Conservation (phyloP, 2,113 vertebrate species). For the Pelobates fuscus region DNA sequence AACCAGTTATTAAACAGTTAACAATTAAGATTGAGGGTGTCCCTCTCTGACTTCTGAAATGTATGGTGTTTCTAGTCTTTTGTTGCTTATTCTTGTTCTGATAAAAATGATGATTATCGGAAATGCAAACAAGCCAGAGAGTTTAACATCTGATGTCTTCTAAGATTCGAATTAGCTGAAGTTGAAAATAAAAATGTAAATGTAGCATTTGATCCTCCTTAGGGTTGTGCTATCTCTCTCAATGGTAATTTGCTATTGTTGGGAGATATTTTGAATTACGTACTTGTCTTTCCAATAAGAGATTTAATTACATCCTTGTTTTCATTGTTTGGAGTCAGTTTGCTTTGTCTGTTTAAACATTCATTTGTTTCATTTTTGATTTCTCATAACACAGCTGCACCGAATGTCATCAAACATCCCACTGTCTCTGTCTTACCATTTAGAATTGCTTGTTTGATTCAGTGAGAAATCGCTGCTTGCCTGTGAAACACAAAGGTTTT, state of each 20-base stretch:
- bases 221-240: conserved; percentile 13
- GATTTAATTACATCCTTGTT: conserved; percentile 33
- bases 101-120: conserved; percentile 18
- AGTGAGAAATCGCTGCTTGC: background rate
- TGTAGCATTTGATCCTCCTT: conserved; percentile 17
- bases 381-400: conserved; percentile 43
- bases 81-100: background rate
- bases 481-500: background rate
- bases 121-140: background rate
- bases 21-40: too few relatives aligned
- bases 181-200: conserved; percentile 2
- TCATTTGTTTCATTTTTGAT: conserved; percentile 37
- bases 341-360: conserved; percentile 42
- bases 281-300: conserved; percentile 27
- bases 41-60: too few relatives aligned
- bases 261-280: conserved; percentile 36
- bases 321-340: conserved; percentile 38
- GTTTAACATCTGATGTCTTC: background rate
- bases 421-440: background rate
- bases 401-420: conserved; percentile 27
- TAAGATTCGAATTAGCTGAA: background rate
- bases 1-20: too few relatives aligned
- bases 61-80: too few relatives aligned
- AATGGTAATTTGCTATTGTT: conserved; percentile 26
- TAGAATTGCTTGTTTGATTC: background rate